Conservation (phyloP, 2,888 invertebrate species). For the Pyrochroa serraticornis region DNA sequence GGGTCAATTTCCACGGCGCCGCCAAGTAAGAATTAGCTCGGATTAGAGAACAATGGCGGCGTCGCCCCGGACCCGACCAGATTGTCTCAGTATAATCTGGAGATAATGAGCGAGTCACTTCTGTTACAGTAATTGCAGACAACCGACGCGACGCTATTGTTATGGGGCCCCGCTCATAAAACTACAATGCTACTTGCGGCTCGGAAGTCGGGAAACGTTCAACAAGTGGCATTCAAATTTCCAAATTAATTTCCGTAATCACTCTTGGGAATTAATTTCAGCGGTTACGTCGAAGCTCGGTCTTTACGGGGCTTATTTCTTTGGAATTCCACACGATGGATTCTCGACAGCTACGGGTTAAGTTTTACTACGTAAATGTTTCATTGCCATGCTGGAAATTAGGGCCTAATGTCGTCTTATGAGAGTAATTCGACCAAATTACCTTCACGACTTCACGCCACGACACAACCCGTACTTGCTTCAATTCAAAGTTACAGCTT, state of each 20-base stretch:
- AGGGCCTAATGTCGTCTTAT: no score
- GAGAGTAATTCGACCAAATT: no score
- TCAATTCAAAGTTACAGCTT: no score
- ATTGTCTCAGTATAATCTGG: slow-evolving; percentile 46
- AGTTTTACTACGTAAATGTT: neutral
- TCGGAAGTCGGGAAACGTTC: slow-evolving; percentile 22
- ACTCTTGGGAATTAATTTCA: slow-evolving; percentile 1
- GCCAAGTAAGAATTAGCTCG: slow-evolving; percentile 35
- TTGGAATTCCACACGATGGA: neutral
- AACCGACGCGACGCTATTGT: slow-evolving; percentile 37
- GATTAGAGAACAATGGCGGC: slow-evolving; percentile 38
- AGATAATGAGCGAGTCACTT: slow-evolving; percentile 45
- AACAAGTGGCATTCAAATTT: slow-evolving; percentile 43
- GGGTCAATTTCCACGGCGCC: slow-evolving; percentile 31
- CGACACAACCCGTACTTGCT: no score
- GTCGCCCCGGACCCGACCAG: slow-evolving; percentile 22
- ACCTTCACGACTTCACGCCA: no score
- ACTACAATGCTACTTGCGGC: slow-evolving; percentile 33
- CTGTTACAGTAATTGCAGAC: slow-evolving; percentile 42
- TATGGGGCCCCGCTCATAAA: slow-evolving; percentile 40
- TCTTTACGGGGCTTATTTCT: neutral
- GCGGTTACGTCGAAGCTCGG: neutral
- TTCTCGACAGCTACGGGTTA: neutral
- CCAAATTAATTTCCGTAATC: slow-evolving; percentile 23
- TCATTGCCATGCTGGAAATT: no score